Conservation (phyloP, 2,888 invertebrate species). For the Chirona hameri region DNA sequence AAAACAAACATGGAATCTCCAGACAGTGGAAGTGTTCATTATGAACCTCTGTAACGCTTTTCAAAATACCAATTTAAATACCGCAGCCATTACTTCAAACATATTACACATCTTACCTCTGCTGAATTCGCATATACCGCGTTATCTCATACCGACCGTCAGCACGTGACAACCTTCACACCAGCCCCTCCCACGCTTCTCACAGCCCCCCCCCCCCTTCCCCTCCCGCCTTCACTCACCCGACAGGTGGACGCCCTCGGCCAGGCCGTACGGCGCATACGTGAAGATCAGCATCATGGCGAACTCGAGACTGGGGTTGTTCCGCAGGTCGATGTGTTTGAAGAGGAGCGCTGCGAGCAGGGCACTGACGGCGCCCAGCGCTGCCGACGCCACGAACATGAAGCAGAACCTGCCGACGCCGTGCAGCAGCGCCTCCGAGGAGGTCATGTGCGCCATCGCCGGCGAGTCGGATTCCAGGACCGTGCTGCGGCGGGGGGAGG, state of each 20-base stretch:
- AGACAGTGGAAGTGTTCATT: too few species aligned
- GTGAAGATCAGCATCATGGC: constrained; percentile 98
- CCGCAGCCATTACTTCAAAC: too few species aligned
- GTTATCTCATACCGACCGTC: too few species aligned
- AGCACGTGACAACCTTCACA: too few species aligned
- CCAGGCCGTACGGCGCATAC: constrained; percentile 95
- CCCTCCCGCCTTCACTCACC: constrained; percentile 53
- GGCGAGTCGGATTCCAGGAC: constrained; percentile 67
- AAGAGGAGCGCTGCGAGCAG: constrained; percentile 75
- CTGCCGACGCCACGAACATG: constrained; percentile 98
- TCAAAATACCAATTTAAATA: too few species aligned
- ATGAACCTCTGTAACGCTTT: too few species aligned
- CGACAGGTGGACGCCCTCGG: constrained; percentile 92
- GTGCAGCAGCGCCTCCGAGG: constrained; percentile 76
- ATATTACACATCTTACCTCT: too few species aligned
- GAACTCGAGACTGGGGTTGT: constrained; percentile 96
- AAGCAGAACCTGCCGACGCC: constrained; percentile 83
- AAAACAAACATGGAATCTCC: too few species aligned
- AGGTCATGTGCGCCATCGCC: constrained; percentile 56
- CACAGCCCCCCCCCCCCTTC: not conserved
- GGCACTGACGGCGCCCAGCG: constrained; percentile 92
- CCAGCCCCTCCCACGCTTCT: not conserved
- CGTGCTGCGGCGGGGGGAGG: constrained; percentile 55
- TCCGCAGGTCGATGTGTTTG: constrained; percentile 67
- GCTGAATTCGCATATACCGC: too few species aligned